These are phyloP conservation scores for Rousettus leschenaultii DNA, from an alignment of 2,113 vertebrate species.

Conservation along the genomic window DNA sequence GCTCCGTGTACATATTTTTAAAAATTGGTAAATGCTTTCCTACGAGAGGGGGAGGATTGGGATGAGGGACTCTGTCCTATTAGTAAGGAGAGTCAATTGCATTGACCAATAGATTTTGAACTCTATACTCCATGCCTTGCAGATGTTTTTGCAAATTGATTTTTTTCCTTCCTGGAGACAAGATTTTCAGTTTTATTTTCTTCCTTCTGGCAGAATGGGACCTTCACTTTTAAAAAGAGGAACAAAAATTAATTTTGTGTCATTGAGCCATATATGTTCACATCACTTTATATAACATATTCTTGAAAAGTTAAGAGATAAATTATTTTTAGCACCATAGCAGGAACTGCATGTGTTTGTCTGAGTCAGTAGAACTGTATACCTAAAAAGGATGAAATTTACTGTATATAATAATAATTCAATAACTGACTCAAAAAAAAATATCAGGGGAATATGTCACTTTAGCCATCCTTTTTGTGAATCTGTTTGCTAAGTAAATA, in stretches of 20 bases:
- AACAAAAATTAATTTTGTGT: conserved; percentile 34
- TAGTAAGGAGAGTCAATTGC: background rate
- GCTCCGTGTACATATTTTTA: background rate
- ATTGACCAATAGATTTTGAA: background rate
- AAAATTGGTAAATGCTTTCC: conserved; percentile 3
- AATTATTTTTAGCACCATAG: background rate
- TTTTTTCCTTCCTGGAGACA: background rate
- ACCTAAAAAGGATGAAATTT: background rate
- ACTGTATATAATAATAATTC: background rate
- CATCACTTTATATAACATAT: background rate
- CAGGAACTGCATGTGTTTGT: background rate
- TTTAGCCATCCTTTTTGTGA: background rate
- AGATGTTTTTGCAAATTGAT: conserved; percentile 29
- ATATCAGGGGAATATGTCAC: background rate
- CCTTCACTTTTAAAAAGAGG: conserved; percentile 6
- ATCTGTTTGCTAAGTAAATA: background rate
- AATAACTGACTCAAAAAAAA: background rate
- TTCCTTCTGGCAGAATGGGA: conserved; percentile 22
- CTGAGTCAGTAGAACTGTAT: background rate
- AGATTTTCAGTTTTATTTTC: background rate
- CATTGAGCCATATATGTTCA: background rate
- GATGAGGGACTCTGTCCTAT: background rate
- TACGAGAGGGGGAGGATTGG: background rate
- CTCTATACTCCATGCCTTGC: background rate
- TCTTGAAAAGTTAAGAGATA: conserved; percentile 19